Base-by-base conservation (phyloP, 1,140 invertebrate genomes). In the Globodera rostochiensis region DNA sequence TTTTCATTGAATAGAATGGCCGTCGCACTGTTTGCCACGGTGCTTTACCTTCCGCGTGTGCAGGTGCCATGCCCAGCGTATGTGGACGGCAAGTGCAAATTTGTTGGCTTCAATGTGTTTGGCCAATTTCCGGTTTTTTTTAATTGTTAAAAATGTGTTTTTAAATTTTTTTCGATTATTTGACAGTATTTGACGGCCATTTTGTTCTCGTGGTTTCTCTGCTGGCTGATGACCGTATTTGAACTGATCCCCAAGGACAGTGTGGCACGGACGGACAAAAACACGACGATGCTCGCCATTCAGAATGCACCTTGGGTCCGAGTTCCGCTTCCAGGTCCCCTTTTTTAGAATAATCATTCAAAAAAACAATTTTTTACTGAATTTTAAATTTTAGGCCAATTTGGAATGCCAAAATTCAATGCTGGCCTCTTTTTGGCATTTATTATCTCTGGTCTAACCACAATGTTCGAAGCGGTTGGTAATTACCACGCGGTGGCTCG, bases 381-480 rank as follows among this genome's bases (percentile, higher is more conserved):
- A 50, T 57, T 21, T 77, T 64, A 8, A 50, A 19, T 36, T 78
- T 73, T 80, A 91, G 90, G 90, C 74, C 90, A 91, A 83, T 91
- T 90, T 79, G 91, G 91, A 46, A 45, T 82, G 11, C 91, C 91
- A 1, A 82, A 84, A 45, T 85, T 91, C 79, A 87, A 88, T 79
- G 74, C 83, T 47, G 89, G 88, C 3, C 86, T 90, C 45, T 87
- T 90, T 69, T 73, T 91, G 8, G 90, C 87, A n/a, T 91, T 91
- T 76, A 64, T 90, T 46, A 87, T 90, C 8, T 90, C 90, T 19
- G 90, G 89, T 9, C 75, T 91, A 19, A 85, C 90, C 6, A 90
- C 90, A 0, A 83, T 91, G 8, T 85, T 91, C 67, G 91, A 91
- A 83, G 90, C 90, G 13, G 87, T 91, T 11, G 91, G 91, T 0